Evolutionary conservation across 1,140 invertebrate species (phyloP), one percentile per base, ranked within the genome.

Genomic region (Panagrolaimus sp.): DNA sequence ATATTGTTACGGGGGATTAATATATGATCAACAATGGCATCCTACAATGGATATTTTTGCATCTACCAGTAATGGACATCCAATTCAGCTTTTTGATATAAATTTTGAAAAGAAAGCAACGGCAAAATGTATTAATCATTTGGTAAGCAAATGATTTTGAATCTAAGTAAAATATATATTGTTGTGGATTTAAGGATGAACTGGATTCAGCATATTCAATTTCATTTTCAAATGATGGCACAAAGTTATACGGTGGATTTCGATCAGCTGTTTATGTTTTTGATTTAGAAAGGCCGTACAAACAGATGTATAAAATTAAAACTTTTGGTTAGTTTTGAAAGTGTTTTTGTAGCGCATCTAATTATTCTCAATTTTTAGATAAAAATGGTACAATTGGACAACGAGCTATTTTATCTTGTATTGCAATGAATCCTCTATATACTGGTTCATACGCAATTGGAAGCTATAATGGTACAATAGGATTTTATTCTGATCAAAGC

Each of bases 121-220:
- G 11, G 51, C 51, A 57, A 57, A 57, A 20, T 57, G 51, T 57
- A 16, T 57, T 27, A 57, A 57, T 13, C 20, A 57, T 20, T 8
- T 57, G 9, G 31, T 38, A 38, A 38, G 31, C 7, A 4, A 4
- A 38, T 4, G 31, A 38, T 38, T 38, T 38, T 38, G 7, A 38
- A 38, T 38, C 2, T 38, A 38, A 38, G 2, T 38, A 38, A 2
- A 4, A 7, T 38, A 38, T 38, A 38, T 38, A 38, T 38, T 7
- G 2, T 38, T n/a, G n/a, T n/a, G n/a, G n/a, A n/a, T n/a, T 38
- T 38, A 4, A 38, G 31, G 51, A 57, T 13, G 51, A 57, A 57
- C 20, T 57, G 4, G 51, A 57, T 57, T 57, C 51, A 5, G 20
- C 51, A 13, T 57, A 57, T 57, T 57, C 51, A 20, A 57, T 57